Conservation (phyloP, 2,113 vertebrate species). For the Electrona antarctica region DNA sequence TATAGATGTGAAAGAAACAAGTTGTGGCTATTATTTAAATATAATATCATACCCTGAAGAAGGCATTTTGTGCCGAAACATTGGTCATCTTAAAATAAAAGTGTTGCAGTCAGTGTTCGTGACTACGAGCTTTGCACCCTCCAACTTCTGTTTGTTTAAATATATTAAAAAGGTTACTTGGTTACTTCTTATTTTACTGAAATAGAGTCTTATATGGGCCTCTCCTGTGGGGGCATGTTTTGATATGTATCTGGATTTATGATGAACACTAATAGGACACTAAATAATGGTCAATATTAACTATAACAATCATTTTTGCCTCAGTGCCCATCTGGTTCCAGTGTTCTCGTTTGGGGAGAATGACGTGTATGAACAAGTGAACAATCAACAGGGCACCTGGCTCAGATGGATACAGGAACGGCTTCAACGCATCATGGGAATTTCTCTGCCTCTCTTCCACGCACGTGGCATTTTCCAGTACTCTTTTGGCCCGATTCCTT, state of each 20-base stretch:
- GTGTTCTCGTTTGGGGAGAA: conserved; percentile 96
- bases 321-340: conserved; percentile 85
- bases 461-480: conserved; percentile 95
- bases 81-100: too few relatives aligned
- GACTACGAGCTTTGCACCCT: too few relatives aligned
- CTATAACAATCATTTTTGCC: neutral
- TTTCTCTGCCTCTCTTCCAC: conserved; percentile 90
- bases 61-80: too few relatives aligned
- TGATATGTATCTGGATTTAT: neutral
- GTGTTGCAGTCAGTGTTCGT: neutral
- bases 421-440: conserved; percentile 87
- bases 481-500: conserved; percentile 89
- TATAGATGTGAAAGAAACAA: neutral
- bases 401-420: conserved; percentile 81
- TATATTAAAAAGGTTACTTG: too few relatives aligned
- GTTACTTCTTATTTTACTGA: conserved; percentile 1
- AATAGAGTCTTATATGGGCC: conserved; percentile 49
- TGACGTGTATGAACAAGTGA: conserved; percentile 87
- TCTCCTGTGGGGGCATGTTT: conserved; percentile 24
- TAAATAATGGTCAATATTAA: neutral
- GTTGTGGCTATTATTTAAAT: neutral
- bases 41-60: too few relatives aligned
- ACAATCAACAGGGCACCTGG: conserved; percentile 84
- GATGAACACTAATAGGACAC: neutral
- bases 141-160: too few relatives aligned